Evolutionary conservation across 2,113 vertebrate species (phyloP).

Genomic region (Limanda limanda): DNA sequence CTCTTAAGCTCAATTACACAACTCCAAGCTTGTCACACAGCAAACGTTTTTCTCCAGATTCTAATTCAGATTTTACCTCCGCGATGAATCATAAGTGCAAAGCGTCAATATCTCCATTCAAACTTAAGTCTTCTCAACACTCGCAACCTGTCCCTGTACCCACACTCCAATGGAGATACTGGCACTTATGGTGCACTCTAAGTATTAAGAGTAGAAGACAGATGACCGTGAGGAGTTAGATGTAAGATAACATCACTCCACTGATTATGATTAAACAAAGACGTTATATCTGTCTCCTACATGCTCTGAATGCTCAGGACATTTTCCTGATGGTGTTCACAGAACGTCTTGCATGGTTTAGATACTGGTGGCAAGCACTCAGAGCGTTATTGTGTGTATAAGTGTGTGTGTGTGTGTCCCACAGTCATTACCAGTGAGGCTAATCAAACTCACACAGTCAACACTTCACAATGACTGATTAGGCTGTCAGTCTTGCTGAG

Average conservation of each 20-base stretch:
- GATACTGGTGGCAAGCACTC: no score
- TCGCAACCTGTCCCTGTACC: not conserved
- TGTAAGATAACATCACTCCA: no score
- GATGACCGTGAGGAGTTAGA: not conserved
- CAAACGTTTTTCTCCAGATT: no score
- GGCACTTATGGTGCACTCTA: not conserved
- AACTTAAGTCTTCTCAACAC: not conserved
- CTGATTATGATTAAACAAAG: no score
- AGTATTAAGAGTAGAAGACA: not conserved
- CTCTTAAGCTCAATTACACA: not conserved
- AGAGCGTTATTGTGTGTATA: not conserved
- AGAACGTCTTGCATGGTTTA: no score
- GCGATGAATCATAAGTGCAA: not conserved
- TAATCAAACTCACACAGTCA: constrained; percentile 64
- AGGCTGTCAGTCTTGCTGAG: constrained; percentile 12
- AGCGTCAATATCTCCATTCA: not conserved
- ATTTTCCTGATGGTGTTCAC: no score
- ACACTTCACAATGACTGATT: constrained; percentile 49
- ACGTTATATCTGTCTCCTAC: no score
- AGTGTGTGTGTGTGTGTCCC: not conserved
- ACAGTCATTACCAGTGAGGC: constrained; percentile 46
- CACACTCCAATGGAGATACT: not conserved
- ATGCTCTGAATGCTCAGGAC: no score
- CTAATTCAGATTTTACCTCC: not conserved
- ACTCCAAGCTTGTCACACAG: not conserved